Evolutionary conservation across 2,113 vertebrate species (phyloP), one percentile per base, ranked within the genome.

Genomic region (Otocyon megalotis): DNA sequence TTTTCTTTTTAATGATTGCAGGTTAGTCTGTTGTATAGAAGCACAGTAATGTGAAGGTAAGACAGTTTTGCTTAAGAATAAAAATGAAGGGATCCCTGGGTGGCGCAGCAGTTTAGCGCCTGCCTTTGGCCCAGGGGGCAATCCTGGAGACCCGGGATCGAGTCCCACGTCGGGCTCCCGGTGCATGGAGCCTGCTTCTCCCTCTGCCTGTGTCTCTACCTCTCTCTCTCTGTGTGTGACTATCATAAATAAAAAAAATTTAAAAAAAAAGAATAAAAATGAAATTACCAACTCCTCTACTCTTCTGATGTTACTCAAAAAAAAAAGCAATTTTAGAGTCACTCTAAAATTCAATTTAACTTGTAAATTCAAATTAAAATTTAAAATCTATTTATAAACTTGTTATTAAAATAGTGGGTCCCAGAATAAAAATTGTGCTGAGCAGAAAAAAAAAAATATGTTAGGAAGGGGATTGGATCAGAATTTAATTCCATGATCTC

Each of bases 241-340:
- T 43, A 43, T 43, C 37, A 43, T 43, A 43, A 43, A 43, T 43
- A 43, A 43, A 43, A 43, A 4, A 43, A 43, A 43, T 43, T 43
- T 43, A 1, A 5, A 43, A 43, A 43, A 43, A 43, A 95, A 92
- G 63, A 54, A 60, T 13, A 72, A 96, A 92, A 86, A 24, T 12
- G 15, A 72, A 88, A 83, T 92, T 12, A 54, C 22, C 26, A 16
- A 32, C 9, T 43, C 54, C 28, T 50, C 32, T 24, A 62, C 54
- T 50, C 72, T 37, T 58, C 79, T 58, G 77, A 72, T 10, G 19
- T 2, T 43, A 43, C 43, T 43, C 43, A 43, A 43, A 43, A 43
- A 43, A 43, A 43, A 43, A 43, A 92, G 32, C 62, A 32, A 92
- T 37, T 87, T 96, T 50, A 37, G 79, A 95, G 74, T 72, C 83